Conservation (phyloP, 2,797 vertebrate genomes). For the Pipistrellus nathusii region DNA sequence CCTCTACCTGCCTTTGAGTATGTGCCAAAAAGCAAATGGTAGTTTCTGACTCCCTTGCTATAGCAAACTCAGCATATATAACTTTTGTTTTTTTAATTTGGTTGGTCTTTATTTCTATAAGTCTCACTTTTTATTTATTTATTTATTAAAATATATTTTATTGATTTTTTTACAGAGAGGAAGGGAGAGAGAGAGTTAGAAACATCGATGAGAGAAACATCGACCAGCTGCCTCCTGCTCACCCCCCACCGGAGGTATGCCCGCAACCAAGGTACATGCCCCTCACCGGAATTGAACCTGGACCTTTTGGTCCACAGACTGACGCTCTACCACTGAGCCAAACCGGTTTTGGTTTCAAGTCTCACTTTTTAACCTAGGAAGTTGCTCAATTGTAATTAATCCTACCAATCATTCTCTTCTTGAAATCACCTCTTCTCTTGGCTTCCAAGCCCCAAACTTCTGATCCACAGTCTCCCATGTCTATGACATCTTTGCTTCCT, state of each 20-base stretch:
- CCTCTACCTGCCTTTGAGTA: background rate
- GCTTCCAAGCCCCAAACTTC: background rate
- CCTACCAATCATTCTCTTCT: background rate
- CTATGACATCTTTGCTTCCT: background rate
- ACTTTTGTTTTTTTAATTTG: background rate
- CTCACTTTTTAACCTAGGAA: background rate
- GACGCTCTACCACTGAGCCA: too few relatives aligned
- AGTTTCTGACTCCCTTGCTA: background rate
- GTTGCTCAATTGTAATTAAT: background rate
- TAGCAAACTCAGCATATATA: background rate
- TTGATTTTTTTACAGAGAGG: too few relatives aligned
- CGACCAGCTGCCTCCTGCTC: too few relatives aligned
- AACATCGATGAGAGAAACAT: too few relatives aligned
- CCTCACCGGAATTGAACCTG: too few relatives aligned
- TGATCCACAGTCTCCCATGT: background rate
- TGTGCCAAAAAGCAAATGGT: background rate
- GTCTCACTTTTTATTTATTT: background rate
- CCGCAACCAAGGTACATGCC: too few relatives aligned
- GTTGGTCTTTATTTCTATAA: background rate
- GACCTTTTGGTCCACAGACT: too few relatives aligned
- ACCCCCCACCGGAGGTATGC: too few relatives aligned
- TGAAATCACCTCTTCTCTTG: background rate
- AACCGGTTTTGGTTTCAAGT: background rate
- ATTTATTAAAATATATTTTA: too few relatives aligned
- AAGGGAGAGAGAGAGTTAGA: too few relatives aligned